These are phyloP conservation scores for Drosophila mojavensis DNA, from an alignment of 1,140 invertebrate genomes.

Conservation along the genomic window DNA sequence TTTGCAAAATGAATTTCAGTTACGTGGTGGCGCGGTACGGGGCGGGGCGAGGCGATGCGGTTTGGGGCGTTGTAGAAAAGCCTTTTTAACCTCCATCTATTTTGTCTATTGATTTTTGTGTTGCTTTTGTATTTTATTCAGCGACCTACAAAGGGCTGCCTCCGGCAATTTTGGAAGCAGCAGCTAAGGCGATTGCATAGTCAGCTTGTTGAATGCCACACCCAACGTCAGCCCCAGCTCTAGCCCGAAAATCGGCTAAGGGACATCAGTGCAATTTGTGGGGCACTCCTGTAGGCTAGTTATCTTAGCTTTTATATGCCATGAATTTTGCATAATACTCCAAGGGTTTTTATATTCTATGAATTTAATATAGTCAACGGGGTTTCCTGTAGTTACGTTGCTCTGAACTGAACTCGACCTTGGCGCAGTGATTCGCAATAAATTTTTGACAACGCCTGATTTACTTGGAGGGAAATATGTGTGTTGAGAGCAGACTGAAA, in stretches of 20 bases:
- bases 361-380: no score
- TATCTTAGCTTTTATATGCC: slow-evolving; percentile 23
- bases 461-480: no score
- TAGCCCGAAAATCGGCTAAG: not conserved
- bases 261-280: slow-evolving; percentile 33
- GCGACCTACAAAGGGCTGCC: slow-evolving; percentile 31
- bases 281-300: slow-evolving; percentile 47
- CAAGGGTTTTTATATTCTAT: slow-evolving; percentile 4
- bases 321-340: slow-evolving; percentile 48
- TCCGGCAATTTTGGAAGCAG: slow-evolving; percentile 13
- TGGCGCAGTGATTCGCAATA: no score
- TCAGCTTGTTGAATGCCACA: slow-evolving; percentile 63
- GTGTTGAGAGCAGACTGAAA: no score
- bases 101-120: slow-evolving; percentile 70
- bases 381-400: no score
- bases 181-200: slow-evolving; percentile 20
- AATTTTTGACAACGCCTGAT: no score
- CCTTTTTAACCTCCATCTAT: slow-evolving; percentile 63
- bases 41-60: slow-evolving; percentile 4
- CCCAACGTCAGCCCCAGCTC: not conserved
- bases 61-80: slow-evolving; percentile 21
- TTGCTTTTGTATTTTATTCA: slow-evolving; percentile 20
- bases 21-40: slow-evolving; percentile 6
- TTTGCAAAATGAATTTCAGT: slow-evolving; percentile 73
- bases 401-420: no score